phyloP scores from a whole-genome alignment of 2,113 vertebrate species.

The Anas platyrhynchos region DNA sequence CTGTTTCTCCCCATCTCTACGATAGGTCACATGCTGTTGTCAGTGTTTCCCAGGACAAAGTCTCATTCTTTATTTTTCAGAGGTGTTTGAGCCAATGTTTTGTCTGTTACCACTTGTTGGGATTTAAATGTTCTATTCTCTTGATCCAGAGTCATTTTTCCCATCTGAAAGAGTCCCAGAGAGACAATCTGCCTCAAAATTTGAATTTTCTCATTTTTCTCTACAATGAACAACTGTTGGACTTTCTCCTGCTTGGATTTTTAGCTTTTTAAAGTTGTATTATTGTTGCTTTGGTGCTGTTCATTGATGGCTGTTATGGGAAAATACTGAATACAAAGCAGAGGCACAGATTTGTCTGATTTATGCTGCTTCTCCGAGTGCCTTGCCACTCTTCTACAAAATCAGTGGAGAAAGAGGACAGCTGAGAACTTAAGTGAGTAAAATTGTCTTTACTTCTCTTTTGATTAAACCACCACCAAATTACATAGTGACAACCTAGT shows the following conservation, averaged over 20 bases:
- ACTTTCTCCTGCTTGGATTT: neutral
- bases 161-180: neutral
- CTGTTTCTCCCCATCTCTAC: neutral
- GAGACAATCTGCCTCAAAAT: neutral
- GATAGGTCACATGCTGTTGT: neutral
- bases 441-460: slow-evolving; percentile 46
- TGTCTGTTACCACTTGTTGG: neutral
- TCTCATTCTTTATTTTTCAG: slow-evolving; percentile 36
- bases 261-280: neutral
- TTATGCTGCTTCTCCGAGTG: neutral
- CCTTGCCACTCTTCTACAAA: neutral
- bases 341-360: neutral
- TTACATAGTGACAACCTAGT: neutral
- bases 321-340: neutral
- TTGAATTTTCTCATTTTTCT: neutral
- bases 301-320: neutral
- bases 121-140: neutral
- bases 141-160: neutral
- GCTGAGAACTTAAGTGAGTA: neutral
- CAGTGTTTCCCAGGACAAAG: neutral
- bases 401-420: neutral
- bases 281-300: neutral
- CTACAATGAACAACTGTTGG: neutral
- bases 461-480: slow-evolving; percentile 22
- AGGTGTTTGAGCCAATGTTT: slow-evolving; percentile 28